These are phyloP conservation scores for Coreius guichenoti DNA, from an alignment of 2,797 vertebrate genomes.

Conservation along the genomic window DNA sequence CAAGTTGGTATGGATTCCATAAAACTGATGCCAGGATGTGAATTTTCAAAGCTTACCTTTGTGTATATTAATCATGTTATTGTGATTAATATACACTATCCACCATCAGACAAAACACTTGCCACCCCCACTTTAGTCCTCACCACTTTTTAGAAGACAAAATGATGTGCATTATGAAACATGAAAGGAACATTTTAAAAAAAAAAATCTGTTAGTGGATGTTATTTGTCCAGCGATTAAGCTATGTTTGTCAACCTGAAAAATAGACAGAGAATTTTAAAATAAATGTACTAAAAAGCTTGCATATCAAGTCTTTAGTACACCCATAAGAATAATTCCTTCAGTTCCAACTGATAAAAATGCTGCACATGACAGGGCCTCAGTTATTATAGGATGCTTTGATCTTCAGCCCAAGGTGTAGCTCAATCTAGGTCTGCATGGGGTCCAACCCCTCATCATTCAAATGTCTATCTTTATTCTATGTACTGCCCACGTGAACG, in stretches of 20 bases:
- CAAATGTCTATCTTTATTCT: slow-evolving; percentile 44
- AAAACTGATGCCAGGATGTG: not conserved
- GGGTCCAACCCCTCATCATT: slow-evolving; percentile 23
- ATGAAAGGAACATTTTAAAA: no score
- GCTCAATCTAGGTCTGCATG: slow-evolving; percentile 13
- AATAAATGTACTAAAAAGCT: not conserved
- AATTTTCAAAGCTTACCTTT: not conserved
- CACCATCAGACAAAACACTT: not conserved
- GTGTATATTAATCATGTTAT: slow-evolving; percentile 3
- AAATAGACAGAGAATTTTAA: not conserved
- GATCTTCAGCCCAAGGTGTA: slow-evolving; percentile 57
- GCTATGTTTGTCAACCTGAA: not conserved
- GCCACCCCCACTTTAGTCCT: not conserved
- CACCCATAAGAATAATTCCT: not conserved
- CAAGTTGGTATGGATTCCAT: not conserved
- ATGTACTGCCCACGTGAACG: slow-evolving; percentile 45
- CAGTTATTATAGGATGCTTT: slow-evolving; percentile 53
- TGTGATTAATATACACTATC: not conserved
- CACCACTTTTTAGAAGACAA: not conserved
- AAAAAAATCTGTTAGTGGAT: not conserved
- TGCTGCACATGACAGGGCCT: slow-evolving; percentile 2
- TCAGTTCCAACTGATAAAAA: slow-evolving; percentile 1
- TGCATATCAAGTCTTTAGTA: not conserved
- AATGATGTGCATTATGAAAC: not conserved
- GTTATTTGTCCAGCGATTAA: not conserved